A percentile compares a stretch with the other conserved stretches of the same genome.
Evolutionary conservation across 2,888 invertebrate genomes (phyloP).

Genomic region (Himalopsyche anomala): DNA sequence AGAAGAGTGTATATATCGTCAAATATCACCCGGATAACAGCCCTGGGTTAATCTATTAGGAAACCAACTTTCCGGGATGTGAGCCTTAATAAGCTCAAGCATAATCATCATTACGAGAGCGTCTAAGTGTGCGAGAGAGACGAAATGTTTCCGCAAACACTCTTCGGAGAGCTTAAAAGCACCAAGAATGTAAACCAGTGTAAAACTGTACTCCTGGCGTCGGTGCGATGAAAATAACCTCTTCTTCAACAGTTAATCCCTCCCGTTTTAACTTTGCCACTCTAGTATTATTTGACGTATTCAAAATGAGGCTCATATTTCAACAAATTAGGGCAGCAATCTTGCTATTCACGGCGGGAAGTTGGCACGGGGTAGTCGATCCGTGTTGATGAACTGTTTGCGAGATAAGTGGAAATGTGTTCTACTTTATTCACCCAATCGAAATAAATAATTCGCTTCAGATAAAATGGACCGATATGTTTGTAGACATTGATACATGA

Average conservation of each 20-base stretch:
- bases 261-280: not conserved
- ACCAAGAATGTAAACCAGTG: conserved; percentile 5
- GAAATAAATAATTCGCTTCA: no score
- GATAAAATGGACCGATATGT: no score
- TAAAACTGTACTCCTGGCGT: not conserved
- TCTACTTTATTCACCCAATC: not conserved
- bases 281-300: not conserved
- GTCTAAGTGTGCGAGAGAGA: not conserved
- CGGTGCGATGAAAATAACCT: conserved; percentile 5
- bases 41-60: conserved; percentile 7
- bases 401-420: not conserved
- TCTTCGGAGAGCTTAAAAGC: not conserved
- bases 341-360: not conserved
- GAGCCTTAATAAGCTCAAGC: conserved; percentile 14
- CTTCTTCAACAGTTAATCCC: conserved; percentile 9
- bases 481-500: no score
- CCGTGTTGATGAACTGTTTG: not conserved
- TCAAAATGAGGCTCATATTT: conserved; percentile 24
- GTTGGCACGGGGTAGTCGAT: not conserved
- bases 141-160: not conserved
- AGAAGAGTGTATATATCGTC: not conserved
- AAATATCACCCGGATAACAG: not conserved
- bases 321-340: conserved; percentile 5
- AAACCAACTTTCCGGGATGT: not conserved
- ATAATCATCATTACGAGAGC: conserved; percentile 20